Evolutionary conservation across 2,888 invertebrate species (phyloP), one percentile per base, ranked within the genome.

Genomic region (Magallana nippona): DNA sequence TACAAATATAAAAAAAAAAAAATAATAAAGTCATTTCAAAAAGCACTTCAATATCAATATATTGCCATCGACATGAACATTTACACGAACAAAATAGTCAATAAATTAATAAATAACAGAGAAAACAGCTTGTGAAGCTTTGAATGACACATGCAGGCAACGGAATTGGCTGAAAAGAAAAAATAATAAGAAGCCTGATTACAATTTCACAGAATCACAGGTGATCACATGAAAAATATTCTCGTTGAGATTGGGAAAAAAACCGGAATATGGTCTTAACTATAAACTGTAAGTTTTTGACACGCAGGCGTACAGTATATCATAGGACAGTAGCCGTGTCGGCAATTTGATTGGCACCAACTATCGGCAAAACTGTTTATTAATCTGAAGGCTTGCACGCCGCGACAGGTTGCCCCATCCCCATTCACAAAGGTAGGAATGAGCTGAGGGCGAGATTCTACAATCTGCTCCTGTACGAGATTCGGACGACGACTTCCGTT

Each of bases 311-410:
- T 78, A 11, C 78, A 82, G 44, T 78, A 78, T 56, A n/a, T 19
- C 10, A 15, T 44, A 10, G 82, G 82, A 78, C 82, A 82, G 44
- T 78, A 44, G 0, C 78, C 82, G 44, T 55, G 57, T 19, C 82
- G 78, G 58, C 82, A 82, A 58, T 82, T 58, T 58, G 58, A 58
- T 44, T 11, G 56, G 78, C 82, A 82, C 58, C 78, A 82, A 57
- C 60, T 78, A 60, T 82, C 82, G 32, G 82, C 82, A 44, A 32
- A 71, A 19, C 15, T 78, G 60, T 82, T 78, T 8, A 82, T 58
- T n/a, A 78, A 32, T 58, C 78, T 78, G 78, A 78, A 82, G 17
- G 19, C 78, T 57, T 57, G 82, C 32, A 78, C 78, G 10, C 78
- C 82, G 27, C 32, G 44, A 79, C 83, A 79, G 15, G 22, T 71